Base-by-base conservation (phyloP, 2,113 vertebrate genomes). In the Protomyctophum bolini region DNA sequence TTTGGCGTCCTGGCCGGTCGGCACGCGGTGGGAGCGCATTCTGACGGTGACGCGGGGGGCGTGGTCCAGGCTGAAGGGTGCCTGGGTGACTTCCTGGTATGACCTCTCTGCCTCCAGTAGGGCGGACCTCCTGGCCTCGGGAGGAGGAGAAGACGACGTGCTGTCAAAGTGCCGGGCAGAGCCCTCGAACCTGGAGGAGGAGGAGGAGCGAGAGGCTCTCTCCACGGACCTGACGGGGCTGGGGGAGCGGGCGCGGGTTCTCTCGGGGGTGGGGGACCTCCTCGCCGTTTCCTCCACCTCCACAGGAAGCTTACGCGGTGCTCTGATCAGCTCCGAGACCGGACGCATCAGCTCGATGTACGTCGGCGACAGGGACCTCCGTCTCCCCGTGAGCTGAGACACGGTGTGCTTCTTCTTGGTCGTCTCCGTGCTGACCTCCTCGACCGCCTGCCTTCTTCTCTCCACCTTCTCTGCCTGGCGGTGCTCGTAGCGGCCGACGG, bases 341-440 rank as follows among this genome's bases (percentile, higher is more conserved):
- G 98, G 98, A 63, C 98, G 95, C 98, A 98, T 99, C 67, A 99
- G 72, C 84, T 99, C 98, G 58, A 99, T 99, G 14, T 99, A 99
- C 15, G 96, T 97, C 60, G 98, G 98, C 76, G 98, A 99, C 79
- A 99, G 88, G 9, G 98, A 99, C 74, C 98, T 91, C 60, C 97
- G 93, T 76, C 97, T 95, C 50, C 97, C 92, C 73, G 97, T 88
- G 15, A 94, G 94, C 84, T 94, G 94, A 64, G 96, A 97, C 75
- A 95, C 81, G 0, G 94, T 94, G 21, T 93, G 93, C 59, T 93
- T 86, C 83, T 95, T 92, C 91, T 95, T 91, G 21, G 21, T 21
- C 11, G 86, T 85, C 58, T 95, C 82, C 4, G 51, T 79, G n/a
- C n/a, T n/a, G 75, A 95, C 92, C 73, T 95, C 95, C 55, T 94